Percentiles rank a stretch among this genome's conserved stretches.
phyloP scores from a whole-genome alignment of 2,113 vertebrate genomes.

The Typhlomys cinereus region DNA sequence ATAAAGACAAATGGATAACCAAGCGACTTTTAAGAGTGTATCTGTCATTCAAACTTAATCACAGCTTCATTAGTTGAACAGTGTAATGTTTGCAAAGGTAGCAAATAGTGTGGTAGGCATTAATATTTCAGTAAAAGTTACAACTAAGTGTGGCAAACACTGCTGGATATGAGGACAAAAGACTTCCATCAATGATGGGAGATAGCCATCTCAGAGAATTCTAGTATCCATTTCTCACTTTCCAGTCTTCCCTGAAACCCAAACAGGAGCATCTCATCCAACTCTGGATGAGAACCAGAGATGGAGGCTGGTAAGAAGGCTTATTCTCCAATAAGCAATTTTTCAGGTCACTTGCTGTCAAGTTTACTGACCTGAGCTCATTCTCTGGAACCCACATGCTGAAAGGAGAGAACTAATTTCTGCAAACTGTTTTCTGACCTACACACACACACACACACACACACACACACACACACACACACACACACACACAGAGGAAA shows the following conservation, averaged over 20 bases:
- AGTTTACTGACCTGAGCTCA: too few species aligned
- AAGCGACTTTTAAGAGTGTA: conserved; percentile 16
- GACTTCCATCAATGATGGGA: neutral
- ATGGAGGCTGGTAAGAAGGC: neutral
- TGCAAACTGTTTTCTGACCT: too few species aligned
- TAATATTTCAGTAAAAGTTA: neutral
- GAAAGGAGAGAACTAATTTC: too few species aligned
- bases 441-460: too few species aligned
- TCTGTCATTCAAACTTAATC: neutral
- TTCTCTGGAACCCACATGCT: too few species aligned
- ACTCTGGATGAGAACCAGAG: conserved; percentile 17
- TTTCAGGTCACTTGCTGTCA: too few species aligned
- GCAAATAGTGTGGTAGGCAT: neutral
- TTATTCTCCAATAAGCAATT: neutral
- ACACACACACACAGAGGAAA: too few species aligned
- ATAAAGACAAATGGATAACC: neutral
- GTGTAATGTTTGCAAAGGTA: neutral
- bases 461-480: too few species aligned
- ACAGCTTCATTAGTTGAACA: conserved; percentile 3
- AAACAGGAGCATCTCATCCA: neutral
- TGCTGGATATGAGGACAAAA: neutral
- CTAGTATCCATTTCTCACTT: conserved; percentile 10
- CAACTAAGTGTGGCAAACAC: neutral
- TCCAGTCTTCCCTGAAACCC: neutral
- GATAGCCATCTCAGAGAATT: neutral